phyloP scores from a whole-genome alignment of 2,797 vertebrate species.

The Premnoplex brunnescens region DNA sequence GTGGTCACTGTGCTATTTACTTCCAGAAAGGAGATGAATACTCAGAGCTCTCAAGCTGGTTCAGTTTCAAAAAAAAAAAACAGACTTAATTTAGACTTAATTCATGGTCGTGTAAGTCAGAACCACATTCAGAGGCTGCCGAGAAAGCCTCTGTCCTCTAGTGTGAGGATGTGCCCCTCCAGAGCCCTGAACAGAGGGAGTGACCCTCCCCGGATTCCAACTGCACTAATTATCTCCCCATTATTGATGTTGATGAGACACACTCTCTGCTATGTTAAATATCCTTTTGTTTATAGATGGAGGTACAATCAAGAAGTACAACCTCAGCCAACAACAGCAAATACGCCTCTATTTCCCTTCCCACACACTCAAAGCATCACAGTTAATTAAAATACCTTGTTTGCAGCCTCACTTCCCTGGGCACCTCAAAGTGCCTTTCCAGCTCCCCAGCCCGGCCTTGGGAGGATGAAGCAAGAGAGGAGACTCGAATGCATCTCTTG shows the following conservation, averaged over 20 bases:
- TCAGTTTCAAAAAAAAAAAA: not conserved
- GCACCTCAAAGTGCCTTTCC: not conserved
- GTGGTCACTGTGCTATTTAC: slow-evolving; percentile 11
- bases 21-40: not conserved
- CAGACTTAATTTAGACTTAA: not conserved
- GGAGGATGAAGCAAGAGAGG: not conserved
- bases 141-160: not conserved
- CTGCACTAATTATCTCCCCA: not conserved
- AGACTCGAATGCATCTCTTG: not conserved
- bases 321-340: not conserved
- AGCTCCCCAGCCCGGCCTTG: not conserved
- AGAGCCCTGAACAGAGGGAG: not conserved
- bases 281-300: not conserved
- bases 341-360: accelerated
- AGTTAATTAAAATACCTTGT: no score
- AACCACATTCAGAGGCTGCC: not conserved
- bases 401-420: not conserved
- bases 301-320: not conserved
- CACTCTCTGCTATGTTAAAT: not conserved
- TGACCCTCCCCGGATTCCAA: not conserved
- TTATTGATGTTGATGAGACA: not conserved
- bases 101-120: not conserved
- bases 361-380: accelerated
- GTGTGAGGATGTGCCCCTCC: not conserved
- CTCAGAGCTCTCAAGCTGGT: not conserved